Evolutionary conservation across 2,113 vertebrate genomes (phyloP), one percentile per base, ranked within the genome.

Genomic region (Pelusios castaneus): DNA sequence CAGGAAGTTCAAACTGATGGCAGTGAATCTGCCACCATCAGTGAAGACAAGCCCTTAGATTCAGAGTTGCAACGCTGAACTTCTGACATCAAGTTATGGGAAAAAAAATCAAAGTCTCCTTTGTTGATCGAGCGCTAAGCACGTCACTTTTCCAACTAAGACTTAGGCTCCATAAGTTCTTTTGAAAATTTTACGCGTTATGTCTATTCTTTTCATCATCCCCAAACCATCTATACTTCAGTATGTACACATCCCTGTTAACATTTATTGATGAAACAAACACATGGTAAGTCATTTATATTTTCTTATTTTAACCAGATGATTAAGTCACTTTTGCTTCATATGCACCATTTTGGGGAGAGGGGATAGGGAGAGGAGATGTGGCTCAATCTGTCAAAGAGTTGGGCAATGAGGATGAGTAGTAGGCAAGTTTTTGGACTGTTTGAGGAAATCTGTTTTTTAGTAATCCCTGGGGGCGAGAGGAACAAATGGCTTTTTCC

Each of bases 261-360:
- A 94, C 88, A 55, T 92, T 63, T 93, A 93, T 88, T 2, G 84
- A 97, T 96, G 92, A 27, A 38, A 38, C 34, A 70, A 78, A 19
- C 95, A 84, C 95, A 94, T 91, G 87, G 87, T 96, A 97, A 97
- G 95, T 90, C 93, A 88, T 91, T 95, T 91, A 49, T 89, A 95
- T 96, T 90, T n/a, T 47, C 87, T 81, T 94, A 95, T 90, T 96
- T 94, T 95, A 94, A 85, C 91, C 90, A 86, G 94, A 93, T 96
- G 96, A 95, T 96, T 96, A 97, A 96, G 95, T 78, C 49, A 84
- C 84, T 94, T 89, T 93, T 94, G 91, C 95, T 38, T 96, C 95
- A 96, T 94, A 91, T 94, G 91, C 92, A 94, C 51, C 14, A 84
- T 97, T 91, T 84, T 90, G 94, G n/a, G 91, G 85, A 76, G 92